Conservation (phyloP, 2,888 invertebrate species). For the Ditylenchus weischeri region DNA sequence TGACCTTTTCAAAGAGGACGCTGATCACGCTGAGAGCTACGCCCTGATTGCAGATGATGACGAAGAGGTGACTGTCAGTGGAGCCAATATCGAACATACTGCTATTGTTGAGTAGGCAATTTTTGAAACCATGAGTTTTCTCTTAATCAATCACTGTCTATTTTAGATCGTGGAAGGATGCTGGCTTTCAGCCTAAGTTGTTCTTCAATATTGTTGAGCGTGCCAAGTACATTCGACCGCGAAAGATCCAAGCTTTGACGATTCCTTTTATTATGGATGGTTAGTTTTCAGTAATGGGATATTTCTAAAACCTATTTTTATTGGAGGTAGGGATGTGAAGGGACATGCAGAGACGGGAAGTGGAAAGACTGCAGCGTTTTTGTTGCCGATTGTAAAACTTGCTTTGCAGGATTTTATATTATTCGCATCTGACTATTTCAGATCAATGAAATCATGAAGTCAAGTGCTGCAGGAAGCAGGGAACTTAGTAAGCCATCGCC, state of each 20-base stretch:
- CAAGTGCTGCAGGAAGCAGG: slow-evolving; percentile 65
- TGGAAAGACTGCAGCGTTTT: slow-evolving; percentile 91
- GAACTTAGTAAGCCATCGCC: slow-evolving; percentile 91
- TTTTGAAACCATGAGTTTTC: background rate
- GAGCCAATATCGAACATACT: background rate
- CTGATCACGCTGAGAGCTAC: slow-evolving; percentile 8
- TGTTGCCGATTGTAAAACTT: slow-evolving; percentile 70
- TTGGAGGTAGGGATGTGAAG: slow-evolving; percentile 78
- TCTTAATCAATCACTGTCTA: background rate
- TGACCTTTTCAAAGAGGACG: slow-evolving; percentile 11
- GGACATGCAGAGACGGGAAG: slow-evolving; percentile 97
- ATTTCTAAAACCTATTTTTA: slow-evolving; percentile 69
- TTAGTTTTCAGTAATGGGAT: slow-evolving; percentile 30
- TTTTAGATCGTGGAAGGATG: slow-evolving; percentile 8
- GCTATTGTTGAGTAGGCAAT: slow-evolving; percentile 3
- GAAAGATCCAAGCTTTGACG: slow-evolving; percentile 87
- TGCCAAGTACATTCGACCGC: slow-evolving; percentile 65
- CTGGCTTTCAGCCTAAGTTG: slow-evolving; percentile 23
- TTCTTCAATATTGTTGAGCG: slow-evolving; percentile 27
- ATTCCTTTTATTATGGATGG: slow-evolving; percentile 77
- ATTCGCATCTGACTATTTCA: background rate
- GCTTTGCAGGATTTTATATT: background rate
- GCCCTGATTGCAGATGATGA: slow-evolving; percentile 11
- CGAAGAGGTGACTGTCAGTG: slow-evolving; percentile 8
- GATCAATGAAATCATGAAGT: slow-evolving; percentile 61